A percentile compares a stretch with the other conserved stretches of the same genome.
phyloP scores from a whole-genome alignment of 2,797 vertebrate species.

The Sciurus carolinensis region DNA sequence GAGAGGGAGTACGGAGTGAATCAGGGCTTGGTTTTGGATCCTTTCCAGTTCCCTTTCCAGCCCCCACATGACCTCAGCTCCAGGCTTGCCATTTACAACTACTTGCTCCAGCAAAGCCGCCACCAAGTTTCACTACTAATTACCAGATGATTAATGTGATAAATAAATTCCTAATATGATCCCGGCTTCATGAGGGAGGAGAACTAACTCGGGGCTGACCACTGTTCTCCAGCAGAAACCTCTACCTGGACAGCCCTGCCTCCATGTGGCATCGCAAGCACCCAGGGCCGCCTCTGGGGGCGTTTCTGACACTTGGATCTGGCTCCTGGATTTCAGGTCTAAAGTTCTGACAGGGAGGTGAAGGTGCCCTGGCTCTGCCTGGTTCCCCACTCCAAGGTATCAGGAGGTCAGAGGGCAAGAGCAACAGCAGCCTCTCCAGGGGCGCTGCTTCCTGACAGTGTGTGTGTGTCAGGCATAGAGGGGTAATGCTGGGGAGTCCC shows the following conservation, averaged over 20 bases:
- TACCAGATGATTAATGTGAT: background rate
- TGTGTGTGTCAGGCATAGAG: too few species aligned
- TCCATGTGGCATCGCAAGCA: fast-evolving
- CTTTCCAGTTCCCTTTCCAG: background rate
- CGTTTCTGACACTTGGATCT: fast-evolving
- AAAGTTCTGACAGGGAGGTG: fast-evolving
- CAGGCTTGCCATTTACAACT: background rate
- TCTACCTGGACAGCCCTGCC: background rate
- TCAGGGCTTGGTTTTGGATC: fast-evolving
- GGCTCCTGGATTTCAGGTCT: background rate
- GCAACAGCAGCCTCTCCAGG: too few species aligned
- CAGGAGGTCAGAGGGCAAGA: too few species aligned
- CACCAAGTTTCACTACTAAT: conserved; percentile 35
- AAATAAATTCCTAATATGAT: conserved; percentile 37
- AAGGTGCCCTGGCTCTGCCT: background rate
- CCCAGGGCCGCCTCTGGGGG: background rate
- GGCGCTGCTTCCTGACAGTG: too few species aligned
- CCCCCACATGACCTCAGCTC: fast-evolving
- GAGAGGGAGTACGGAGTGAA: background rate
- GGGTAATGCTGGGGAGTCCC: too few species aligned
- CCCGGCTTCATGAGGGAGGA: background rate
- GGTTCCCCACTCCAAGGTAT: background rate
- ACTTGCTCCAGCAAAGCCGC: background rate
- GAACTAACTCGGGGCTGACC: background rate
- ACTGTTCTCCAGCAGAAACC: fast-evolving